Base-by-base conservation (phyloP, 2,113 vertebrate species). In the Pseudorhombus dupliciocellatus region DNA sequence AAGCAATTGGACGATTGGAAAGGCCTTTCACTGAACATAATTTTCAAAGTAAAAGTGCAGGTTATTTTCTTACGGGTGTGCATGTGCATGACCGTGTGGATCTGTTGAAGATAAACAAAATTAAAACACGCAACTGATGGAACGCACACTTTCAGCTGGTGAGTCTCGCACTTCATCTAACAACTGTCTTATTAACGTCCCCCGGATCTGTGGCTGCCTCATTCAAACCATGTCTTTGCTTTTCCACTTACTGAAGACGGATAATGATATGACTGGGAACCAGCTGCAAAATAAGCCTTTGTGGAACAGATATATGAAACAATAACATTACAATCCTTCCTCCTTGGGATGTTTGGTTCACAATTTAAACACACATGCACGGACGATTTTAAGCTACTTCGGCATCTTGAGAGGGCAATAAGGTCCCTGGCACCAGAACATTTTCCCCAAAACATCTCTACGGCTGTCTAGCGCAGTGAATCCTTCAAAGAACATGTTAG, bases 1-100 rank as follows among this genome's bases (percentile, higher is more conserved):
- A 30, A 57, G 44, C 64, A 73, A 59, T 21, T 52, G 65, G 21
- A 34, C 21, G 68, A 51, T 42, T 15, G 59, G 60, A 59, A 81
- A 1, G 37, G 55, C 12, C 21, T 66, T 3, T 61, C 25, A 21
- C 34, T 34, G 63, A 68, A 58, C 55, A 34, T 58, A 30, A 44
- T 78, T 78, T 37, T 37, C 22, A 50, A 46, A 26, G 34, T 11
- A 64, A 52, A 26, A 37, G 37, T 48, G 12, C 1, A 0, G 57
- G 63, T 40, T 20, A 5, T 53, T 70, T 68, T 77, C 48, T 20
- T 16, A 55, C 51, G 31, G 22, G 24, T 51, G 60, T 28, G 26
- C 5, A 5, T 28, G 26, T 37, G 10, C 30, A 7, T 66, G 10
- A 12, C 14, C 26, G 37, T 16, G 15, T 59, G 67, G 15, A 7